A percentile compares a stretch with the other conserved stretches of the same genome.
These are phyloP conservation scores for Phenganax subtilis DNA, from an alignment of 92 coral and sea anemone genomes.

Conservation along the genomic window DNA sequence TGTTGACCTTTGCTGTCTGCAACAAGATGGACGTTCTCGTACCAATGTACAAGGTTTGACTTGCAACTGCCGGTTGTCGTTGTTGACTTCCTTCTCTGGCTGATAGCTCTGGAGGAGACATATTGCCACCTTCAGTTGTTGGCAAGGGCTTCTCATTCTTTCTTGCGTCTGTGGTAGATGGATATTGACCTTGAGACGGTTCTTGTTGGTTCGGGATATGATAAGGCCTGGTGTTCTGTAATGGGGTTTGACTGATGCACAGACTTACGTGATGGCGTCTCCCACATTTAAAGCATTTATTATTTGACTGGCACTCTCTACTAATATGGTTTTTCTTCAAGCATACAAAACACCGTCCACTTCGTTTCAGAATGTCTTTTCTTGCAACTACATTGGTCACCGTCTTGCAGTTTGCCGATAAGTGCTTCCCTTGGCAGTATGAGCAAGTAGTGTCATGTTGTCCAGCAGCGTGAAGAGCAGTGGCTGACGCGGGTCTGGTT, in stretches of 20 bases:
- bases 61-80: background rate
- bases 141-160: background rate
- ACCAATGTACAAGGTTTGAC: conserved; percentile 10
- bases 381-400: conserved; percentile 50
- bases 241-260: conserved; percentile 38
- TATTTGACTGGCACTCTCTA: conserved; percentile 44
- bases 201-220: conserved; percentile 1
- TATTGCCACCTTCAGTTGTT: background rate
- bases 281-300: conserved; percentile 59
- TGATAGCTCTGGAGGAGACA: background rate
- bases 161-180: background rate
- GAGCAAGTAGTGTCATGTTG: conserved; percentile 11
- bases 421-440: conserved; percentile 8
- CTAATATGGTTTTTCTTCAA: conserved; percentile 51
- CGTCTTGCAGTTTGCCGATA: conserved; percentile 18
- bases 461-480: background rate
- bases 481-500: background rate
- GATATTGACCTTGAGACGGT: background rate
- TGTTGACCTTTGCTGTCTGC: conserved; percentile 54
- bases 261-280: conserved; percentile 59
- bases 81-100: background rate
- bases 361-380: conserved; percentile 48
- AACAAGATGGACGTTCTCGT: conserved; percentile 46
- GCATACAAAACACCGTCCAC: conserved; percentile 57
- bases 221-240: background rate